Base-by-base conservation (phyloP, 2,113 vertebrate genomes). In the Mystacornis crossleyi region DNA sequence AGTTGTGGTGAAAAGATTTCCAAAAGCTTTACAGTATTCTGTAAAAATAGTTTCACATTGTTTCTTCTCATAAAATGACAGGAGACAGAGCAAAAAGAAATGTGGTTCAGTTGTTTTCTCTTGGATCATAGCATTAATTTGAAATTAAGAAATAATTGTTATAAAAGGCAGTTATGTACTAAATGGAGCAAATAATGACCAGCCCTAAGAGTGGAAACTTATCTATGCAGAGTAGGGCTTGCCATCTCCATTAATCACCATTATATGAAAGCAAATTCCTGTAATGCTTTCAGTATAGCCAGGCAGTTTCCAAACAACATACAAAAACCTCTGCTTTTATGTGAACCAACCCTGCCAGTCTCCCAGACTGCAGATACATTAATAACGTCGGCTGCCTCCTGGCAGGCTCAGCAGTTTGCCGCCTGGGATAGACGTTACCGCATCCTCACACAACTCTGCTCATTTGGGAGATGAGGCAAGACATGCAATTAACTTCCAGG, bases 381-480 rank as follows among this genome's bases (percentile, higher is more conserved):
- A 61, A 11, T 20, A 69, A 12, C 0, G 0, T 29, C 28, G 10
- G 2, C 16, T 10, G 2, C 12, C 25, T 74, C 38, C 60, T 58
- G 40, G 43, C 28, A 47, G 3, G 33, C 50, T 72, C 79, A 36
- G 53, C 24, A 48, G 20, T 72, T 79, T n/a, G 18, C 19, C 8
- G 9, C 21, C 64, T 64, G 40, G 36, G 45, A 53, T 40, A 69
- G n/a, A 57, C 0, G 0, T 50, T 43, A 47, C 34, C 4, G 3
- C 23, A 17, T 51, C 65, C 47, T 92, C n/a, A 83, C 34, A 62
- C 12, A 42, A 10, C 33, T 85, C 36, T 77, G 16, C 42, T 90
- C 42, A 47, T 62, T 0, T 86, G 24, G 45, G 40, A 93, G 14
- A 33, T 55, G 45, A 83, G 50, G 80, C 21, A 81, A 65, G 79